Percentiles rank a stretch among this genome's conserved stretches.
Evolutionary conservation across 2,113 vertebrate genomes (phyloP).

Genomic region (Gnathonemus echidnorhynchus): DNA sequence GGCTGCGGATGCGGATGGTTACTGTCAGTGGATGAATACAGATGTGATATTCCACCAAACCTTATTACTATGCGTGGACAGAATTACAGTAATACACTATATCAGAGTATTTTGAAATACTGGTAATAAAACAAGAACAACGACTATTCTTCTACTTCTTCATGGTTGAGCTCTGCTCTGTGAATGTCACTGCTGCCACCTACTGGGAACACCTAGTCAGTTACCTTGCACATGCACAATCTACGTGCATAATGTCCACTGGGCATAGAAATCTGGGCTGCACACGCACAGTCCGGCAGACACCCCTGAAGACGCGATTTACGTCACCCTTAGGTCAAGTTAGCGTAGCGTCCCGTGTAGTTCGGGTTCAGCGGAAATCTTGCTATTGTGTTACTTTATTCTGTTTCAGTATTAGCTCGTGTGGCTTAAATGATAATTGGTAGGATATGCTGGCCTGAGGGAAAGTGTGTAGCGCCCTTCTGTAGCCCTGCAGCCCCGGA

Average conservation of each 20-base stretch:
- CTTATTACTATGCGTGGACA: not conserved
- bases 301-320: not conserved
- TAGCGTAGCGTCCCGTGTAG: not conserved
- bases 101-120: not conserved
- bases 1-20: not conserved
- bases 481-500: not conserved
- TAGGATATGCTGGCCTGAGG: not conserved
- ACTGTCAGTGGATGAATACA: not conserved
- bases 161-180: not conserved
- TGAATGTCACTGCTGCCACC: not conserved
- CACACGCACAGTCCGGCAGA: no score
- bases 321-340: not conserved
- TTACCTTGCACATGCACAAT: not conserved
- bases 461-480: not conserved
- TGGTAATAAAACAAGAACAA: not conserved
- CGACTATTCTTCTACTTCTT: not conserved
- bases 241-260: not conserved
- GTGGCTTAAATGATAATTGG: not conserved
- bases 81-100: not conserved
- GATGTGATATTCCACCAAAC: not conserved
- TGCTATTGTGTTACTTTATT: not conserved
- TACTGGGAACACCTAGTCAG: not conserved
- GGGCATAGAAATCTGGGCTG: not conserved
- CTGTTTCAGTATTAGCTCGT: not conserved
- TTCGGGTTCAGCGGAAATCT: not conserved